phyloP scores from a whole-genome alignment of 1,140 invertebrate genomes.

The Drosophila nigromelanica region DNA sequence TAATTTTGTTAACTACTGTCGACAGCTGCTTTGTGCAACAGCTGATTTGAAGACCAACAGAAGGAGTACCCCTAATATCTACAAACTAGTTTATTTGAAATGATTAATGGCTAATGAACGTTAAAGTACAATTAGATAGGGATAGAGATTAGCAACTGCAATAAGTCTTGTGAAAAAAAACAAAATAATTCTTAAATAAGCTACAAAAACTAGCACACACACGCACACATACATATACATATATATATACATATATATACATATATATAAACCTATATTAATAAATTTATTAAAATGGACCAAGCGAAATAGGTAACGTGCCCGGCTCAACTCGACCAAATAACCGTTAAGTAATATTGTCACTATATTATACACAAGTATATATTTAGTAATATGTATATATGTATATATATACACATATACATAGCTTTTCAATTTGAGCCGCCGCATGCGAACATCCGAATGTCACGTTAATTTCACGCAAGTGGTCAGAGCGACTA shows the following conservation, averaged over 20 bases:
- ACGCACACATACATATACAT: no score
- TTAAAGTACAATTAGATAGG: no score
- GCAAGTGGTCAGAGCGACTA: constrained; percentile 31
- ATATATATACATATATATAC: no score
- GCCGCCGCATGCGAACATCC: constrained; percentile 9
- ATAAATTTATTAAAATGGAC: no score
- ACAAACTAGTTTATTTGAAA: no score
- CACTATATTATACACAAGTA: not conserved
- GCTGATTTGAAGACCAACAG: not conserved
- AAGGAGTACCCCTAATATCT: not conserved
- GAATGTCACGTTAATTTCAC: constrained; percentile 74
- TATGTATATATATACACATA: not conserved
- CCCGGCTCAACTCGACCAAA: not conserved
- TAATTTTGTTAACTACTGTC: no score
- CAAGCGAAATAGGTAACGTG: not conserved
- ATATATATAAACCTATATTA: no score
- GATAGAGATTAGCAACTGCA: no score
- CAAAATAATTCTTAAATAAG: no score
- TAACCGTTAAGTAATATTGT: constrained; percentile 31
- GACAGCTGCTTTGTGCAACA: not conserved
- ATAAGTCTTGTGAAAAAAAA: no score
- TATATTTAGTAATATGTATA: not conserved
- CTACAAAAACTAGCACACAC: no score
- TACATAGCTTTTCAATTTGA: constrained; percentile 7
- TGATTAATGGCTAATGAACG: no score